Conservation (phyloP, 2,888 invertebrate genomes). For the Eudemis profundana region DNA sequence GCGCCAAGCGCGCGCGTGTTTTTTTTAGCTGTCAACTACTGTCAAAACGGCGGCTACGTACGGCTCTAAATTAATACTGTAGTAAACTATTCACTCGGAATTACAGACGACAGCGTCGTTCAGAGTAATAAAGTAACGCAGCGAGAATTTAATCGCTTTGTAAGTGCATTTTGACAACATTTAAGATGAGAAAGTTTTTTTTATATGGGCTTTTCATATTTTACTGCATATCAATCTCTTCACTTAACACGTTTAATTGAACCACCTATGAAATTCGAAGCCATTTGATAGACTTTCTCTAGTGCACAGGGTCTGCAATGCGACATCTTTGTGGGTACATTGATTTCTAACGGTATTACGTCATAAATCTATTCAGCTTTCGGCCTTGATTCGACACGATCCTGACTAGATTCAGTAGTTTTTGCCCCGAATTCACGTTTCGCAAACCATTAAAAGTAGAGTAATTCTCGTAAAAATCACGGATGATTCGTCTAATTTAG, state of each 20-base stretch:
- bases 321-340: constrained; percentile 40
- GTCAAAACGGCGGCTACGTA: no score
- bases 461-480: background rate
- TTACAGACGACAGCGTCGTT: constrained; percentile 48
- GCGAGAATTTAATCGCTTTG: constrained; percentile 48
- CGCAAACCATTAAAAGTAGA: background rate
- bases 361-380: constrained; percentile 34
- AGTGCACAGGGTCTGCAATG: constrained; percentile 41
- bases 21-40: no score
- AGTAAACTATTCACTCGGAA: constrained; percentile 63
- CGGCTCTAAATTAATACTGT: constrained; percentile 66
- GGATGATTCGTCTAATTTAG: background rate
- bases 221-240: constrained; percentile 17
- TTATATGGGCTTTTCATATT: constrained; percentile 17
- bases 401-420: constrained; percentile 21
- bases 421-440: background rate
- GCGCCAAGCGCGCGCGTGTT: no score
- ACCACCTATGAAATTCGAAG: constrained; percentile 1
- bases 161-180: constrained; percentile 41
- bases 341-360: constrained; percentile 37
- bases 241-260: constrained; percentile 22
- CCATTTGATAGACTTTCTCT: constrained; percentile 30
- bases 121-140: constrained; percentile 50
- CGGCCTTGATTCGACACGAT: constrained; percentile 24
- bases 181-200: constrained; percentile 38